Evolutionary conservation across 2,888 invertebrate species (phyloP), one percentile per base, ranked within the genome.

Genomic region (Hydroisotoma schaefferi): DNA sequence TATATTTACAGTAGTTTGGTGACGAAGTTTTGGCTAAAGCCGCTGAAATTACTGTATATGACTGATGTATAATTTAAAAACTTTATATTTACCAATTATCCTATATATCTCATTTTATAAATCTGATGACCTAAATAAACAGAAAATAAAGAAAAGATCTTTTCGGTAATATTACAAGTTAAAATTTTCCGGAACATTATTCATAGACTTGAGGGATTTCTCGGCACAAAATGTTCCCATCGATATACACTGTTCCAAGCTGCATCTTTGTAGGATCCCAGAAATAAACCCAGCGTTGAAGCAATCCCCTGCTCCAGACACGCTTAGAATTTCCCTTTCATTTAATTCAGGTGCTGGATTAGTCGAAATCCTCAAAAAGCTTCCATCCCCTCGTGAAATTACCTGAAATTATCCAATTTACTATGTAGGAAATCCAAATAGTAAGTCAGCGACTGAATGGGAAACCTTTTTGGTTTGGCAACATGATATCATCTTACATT

Each of bases 231-330:
- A 76, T 65, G 85, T 82, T 0, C 85, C 88, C 20, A 83, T 75
- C 2, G 80, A 77, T 12, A 87, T 79, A 74, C 85, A 84, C 58
- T 80, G 76, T 48, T 82, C 77, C 75, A 87, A 83, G 5, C 76
- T 70, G 38, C 78, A 76, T 0, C 82, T 81, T 29, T 75, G 76
- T 25, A 88, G 75, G 74, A 85, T 78, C 1, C 84, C 85, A 23
- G 82, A 77, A 57, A 88, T 84, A 72, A 87, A 84, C 1, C 87
- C 88, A 4, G 76, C 75, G n/a, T 76, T 76, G 46, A 76, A 70
- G 62, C 88, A 87, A 74, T 90, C 90, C 1, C 90, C 90, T 22
- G 89, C 88, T 3, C 90, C 90, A n/a, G 88, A 88, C 0, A 88
- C 88, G 78, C 85, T 89, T 53, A 83, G 80, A 15, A 88, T 58